These are phyloP conservation scores for Clistopyga incitator DNA, from an alignment of 2,888 invertebrate genomes.

Conservation along the genomic window DNA sequence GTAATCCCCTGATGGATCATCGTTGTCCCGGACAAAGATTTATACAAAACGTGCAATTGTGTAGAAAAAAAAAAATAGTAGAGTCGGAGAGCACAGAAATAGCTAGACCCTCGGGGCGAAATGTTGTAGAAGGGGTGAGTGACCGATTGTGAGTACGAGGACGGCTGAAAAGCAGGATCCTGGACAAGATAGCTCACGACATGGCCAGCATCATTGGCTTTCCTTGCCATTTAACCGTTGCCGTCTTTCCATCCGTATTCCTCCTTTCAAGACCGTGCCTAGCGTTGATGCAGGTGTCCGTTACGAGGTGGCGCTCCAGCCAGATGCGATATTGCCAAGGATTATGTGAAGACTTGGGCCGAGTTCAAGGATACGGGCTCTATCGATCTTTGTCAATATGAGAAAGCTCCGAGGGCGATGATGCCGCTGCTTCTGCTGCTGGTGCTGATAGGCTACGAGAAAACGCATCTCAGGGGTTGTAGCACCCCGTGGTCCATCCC, in stretches of 20 bases:
- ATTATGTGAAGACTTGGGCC: constrained; percentile 72
- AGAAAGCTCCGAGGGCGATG: constrained; percentile 69
- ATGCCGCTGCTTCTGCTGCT: constrained; percentile 47
- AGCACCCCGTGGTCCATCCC: constrained; percentile 30
- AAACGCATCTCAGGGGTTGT: constrained; percentile 32
- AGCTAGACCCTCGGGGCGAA: background rate
- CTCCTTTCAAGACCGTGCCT: constrained; percentile 33
- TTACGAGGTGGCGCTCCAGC: constrained; percentile 76
- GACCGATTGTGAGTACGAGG: constrained; percentile 24
- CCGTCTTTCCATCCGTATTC: constrained; percentile 25
- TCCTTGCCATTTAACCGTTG: constrained; percentile 36
- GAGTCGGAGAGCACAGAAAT: background rate
- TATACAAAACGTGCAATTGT: background rate
- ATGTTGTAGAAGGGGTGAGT: constrained; percentile 7
- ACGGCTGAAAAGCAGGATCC: constrained; percentile 26
- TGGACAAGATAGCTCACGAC: constrained; percentile 28
- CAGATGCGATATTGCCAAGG: constrained; percentile 77
- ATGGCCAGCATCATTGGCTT: constrained; percentile 17
- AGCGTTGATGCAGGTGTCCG: constrained; percentile 74
- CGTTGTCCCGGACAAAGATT: background rate
- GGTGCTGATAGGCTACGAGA: constrained; percentile 52
- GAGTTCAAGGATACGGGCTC: constrained; percentile 70
- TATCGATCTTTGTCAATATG: constrained; percentile 78
- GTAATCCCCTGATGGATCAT: background rate
- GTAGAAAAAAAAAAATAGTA: background rate